Percentiles rank a stretch among this genome's conserved stretches.
phyloP scores from a whole-genome alignment of 2,113 vertebrate genomes.

The Rhineura floridana region DNA sequence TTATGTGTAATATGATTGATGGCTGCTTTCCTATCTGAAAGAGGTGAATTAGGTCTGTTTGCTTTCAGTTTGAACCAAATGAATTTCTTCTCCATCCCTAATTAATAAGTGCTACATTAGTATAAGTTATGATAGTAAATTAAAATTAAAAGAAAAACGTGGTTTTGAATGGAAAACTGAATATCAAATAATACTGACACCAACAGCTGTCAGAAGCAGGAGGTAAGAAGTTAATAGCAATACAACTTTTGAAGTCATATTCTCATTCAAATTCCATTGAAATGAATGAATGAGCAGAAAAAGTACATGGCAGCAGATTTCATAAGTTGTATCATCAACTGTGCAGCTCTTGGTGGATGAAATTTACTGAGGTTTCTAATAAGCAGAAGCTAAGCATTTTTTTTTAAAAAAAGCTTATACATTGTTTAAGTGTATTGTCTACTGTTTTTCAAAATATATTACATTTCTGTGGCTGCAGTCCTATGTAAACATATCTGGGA shows the following conservation, averaged over 20 bases:
- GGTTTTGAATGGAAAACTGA: too few relatives aligned
- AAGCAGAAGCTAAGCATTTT: slow-evolving; percentile 46
- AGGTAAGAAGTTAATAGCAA: too few relatives aligned
- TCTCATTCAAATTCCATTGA: neutral
- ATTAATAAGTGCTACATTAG: too few relatives aligned
- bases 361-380: neutral
- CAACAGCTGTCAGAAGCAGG: neutral
- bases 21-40: too few relatives aligned
- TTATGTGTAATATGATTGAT: too few relatives aligned
- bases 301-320: neutral
- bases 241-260: neutral
- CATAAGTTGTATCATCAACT: neutral
- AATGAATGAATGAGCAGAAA: neutral
- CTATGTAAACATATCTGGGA: too few relatives aligned
- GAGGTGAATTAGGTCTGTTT: too few relatives aligned
- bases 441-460: neutral
- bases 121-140: too few relatives aligned
- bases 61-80: too few relatives aligned
- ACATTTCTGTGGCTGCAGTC: neutral
- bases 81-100: too few relatives aligned
- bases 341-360: neutral
- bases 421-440: neutral
- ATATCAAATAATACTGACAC: too few relatives aligned
- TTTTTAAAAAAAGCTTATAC: neutral
- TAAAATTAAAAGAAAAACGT: too few relatives aligned